Conservation (phyloP, 2,888 invertebrate genomes). For the Drosophila ezoana region DNA sequence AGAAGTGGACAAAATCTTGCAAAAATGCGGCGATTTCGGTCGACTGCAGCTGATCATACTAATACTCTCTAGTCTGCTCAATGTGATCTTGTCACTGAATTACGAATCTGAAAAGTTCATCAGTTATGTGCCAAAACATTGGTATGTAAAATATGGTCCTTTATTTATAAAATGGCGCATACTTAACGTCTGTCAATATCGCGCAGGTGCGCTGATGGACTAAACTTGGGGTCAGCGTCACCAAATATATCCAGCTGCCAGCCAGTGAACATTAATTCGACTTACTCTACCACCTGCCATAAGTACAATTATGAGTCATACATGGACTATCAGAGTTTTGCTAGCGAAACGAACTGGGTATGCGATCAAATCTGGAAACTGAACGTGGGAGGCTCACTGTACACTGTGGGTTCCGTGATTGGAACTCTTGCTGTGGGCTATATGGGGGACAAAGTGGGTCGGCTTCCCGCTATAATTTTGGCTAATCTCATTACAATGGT, state of each 20-base stretch:
- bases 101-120: constrained; percentile 88
- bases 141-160: constrained; percentile 67
- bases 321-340: constrained; percentile 87
- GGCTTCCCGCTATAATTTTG: constrained; percentile 86
- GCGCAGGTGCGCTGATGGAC: constrained; percentile 72
- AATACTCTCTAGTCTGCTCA: constrained; percentile 86
- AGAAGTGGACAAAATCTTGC: constrained; percentile 85
- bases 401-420: constrained; percentile 87
- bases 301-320: constrained; percentile 87
- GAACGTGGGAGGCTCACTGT: constrained; percentile 87
- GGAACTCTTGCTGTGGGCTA: constrained; percentile 87
- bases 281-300: constrained; percentile 70
- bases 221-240: constrained; percentile 1
- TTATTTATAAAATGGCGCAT: background rate
- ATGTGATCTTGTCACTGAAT: constrained; percentile 86
- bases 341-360: constrained; percentile 88
- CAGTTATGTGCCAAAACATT: constrained; percentile 86
- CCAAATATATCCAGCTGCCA: constrained; percentile 62
- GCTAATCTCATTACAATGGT: constrained; percentile 86
- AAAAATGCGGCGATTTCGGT: constrained; percentile 86
- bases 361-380: constrained; percentile 87
- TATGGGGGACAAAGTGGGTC: constrained; percentile 86
- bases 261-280: constrained; percentile 37
- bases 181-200: constrained; percentile 8
- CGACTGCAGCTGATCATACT: constrained; percentile 86